Evolutionary conservation across 2,888 invertebrate species (phyloP).

Genomic region (Pseudococcus longispinus): DNA sequence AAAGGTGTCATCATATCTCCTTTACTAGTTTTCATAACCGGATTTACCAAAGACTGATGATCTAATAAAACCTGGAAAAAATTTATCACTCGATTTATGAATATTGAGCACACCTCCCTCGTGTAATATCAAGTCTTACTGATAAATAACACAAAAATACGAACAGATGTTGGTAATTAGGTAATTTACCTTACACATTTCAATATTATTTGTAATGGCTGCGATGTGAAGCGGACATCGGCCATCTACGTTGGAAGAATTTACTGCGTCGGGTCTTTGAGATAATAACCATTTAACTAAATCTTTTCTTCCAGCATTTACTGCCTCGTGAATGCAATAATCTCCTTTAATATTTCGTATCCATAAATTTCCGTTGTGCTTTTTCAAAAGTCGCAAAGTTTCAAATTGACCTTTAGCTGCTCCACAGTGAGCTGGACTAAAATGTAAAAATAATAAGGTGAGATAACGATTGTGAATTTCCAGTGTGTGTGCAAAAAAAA

Average conservation of each 20-base stretch:
- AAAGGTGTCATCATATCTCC: slow-evolving; percentile 87
- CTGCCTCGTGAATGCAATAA: slow-evolving; percentile 94
- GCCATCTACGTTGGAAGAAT: slow-evolving; percentile 90
- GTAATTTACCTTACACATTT: slow-evolving; percentile 78
- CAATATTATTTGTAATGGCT: slow-evolving; percentile 90
- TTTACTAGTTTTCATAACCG: slow-evolving; percentile 80
- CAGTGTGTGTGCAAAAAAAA: not conserved
- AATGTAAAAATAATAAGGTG: slow-evolving; percentile 57
- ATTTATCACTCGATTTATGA: not conserved
- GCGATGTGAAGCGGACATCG: slow-evolving; percentile 93
- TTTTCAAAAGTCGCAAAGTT: slow-evolving; percentile 78
- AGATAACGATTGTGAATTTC: not conserved
- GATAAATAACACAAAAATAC: not conserved
- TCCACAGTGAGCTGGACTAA: slow-evolving; percentile 87
- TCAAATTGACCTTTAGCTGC: slow-evolving; percentile 95
- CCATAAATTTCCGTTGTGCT: slow-evolving; percentile 88
- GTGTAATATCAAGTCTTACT: too few relatives aligned
- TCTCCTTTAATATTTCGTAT: slow-evolving; percentile 92
- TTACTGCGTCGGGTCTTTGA: slow-evolving; percentile 82
- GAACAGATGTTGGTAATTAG: not conserved
- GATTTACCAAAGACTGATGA: slow-evolving; percentile 83
- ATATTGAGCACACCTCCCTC: too few relatives aligned
- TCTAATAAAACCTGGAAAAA: slow-evolving; percentile 74
- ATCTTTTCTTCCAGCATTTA: slow-evolving; percentile 87
- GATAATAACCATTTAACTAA: slow-evolving; percentile 86